Conservation (phyloP, 2,113 vertebrate species). For the Sapajus apella region DNA sequence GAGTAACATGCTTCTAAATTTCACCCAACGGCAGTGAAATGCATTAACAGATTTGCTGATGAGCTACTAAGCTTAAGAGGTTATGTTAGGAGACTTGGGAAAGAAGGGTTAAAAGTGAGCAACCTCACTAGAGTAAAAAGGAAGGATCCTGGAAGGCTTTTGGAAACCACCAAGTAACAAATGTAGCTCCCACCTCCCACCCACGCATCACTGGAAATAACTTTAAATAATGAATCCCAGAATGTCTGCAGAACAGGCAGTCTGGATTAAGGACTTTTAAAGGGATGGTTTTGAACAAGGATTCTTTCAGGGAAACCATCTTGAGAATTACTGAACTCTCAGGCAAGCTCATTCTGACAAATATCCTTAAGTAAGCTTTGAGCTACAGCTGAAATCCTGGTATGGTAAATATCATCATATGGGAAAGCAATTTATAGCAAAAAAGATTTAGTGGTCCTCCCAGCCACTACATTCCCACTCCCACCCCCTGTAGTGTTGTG, state of each 20-base stretch:
- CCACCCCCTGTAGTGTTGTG: fast-evolving
- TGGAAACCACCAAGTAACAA: slow-evolving; percentile 75
- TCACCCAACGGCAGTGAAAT: background rate
- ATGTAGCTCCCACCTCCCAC: slow-evolving; percentile 77
- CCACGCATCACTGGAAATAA: slow-evolving; percentile 83
- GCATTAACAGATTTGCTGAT: fast-evolving
- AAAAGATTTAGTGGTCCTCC: background rate
- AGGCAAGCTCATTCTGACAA: background rate
- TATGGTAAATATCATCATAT: background rate
- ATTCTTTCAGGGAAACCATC: background rate
- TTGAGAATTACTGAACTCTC: background rate
- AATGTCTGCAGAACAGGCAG: slow-evolving; percentile 67
- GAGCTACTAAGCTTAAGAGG: background rate
- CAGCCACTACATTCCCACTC: fast-evolving
- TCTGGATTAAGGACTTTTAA: slow-evolving; percentile 67
- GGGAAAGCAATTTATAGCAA: background rate
- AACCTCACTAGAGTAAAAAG: slow-evolving; percentile 43
- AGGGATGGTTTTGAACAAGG: slow-evolving; percentile 30
- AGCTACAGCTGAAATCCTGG: background rate
- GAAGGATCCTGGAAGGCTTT: slow-evolving; percentile 65
- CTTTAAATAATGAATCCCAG: slow-evolving; percentile 80
- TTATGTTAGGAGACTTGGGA: slow-evolving; percentile 4
- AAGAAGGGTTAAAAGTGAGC: slow-evolving; percentile 61
- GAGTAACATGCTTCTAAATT: background rate
- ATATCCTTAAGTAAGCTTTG: background rate